Percentiles rank a stretch among this genome's conserved stretches.
phyloP scores from a whole-genome alignment of 2,797 vertebrate species.

The Coregonus ussuriensis region DNA sequence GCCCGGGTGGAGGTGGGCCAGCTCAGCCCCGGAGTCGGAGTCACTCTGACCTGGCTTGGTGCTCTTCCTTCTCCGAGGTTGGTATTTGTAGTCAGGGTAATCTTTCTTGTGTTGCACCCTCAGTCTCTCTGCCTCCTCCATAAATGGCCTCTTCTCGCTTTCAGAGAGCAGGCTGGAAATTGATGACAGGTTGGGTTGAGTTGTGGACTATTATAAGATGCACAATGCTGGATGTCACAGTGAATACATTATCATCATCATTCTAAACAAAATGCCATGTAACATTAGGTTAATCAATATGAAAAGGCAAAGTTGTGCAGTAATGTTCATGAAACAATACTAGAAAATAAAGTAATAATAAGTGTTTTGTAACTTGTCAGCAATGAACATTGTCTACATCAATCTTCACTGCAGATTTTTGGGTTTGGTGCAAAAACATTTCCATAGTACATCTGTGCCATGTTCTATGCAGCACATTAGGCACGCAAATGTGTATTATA shows the following conservation, averaged over 20 bases:
- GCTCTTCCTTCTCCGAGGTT: constrained; percentile 86
- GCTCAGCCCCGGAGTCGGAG: constrained; percentile 67
- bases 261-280: not conserved
- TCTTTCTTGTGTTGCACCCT: constrained; percentile 91
- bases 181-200: not conserved
- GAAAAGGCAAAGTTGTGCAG: not conserved
- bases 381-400: not conserved
- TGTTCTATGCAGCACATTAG: not conserved
- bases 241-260: not conserved
- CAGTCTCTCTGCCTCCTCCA: constrained; percentile 88
- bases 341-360: not conserved
- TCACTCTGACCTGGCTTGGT: constrained; percentile 80
- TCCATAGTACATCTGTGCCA: not conserved
- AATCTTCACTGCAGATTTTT: not conserved
- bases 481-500: not conserved
- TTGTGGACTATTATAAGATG: not conserved
- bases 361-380: not conserved
- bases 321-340: not conserved
- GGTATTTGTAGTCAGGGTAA: constrained; percentile 94
- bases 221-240: not conserved
- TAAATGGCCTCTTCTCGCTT: constrained; percentile 86
- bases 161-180: constrained; percentile 83
- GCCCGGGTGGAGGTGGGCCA: constrained; percentile 66
- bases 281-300: not conserved
- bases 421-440: not conserved